These are phyloP conservation scores for Zenarchopterus dispar DNA, from an alignment of 2,797 vertebrate genomes.

Conservation along the genomic window DNA sequence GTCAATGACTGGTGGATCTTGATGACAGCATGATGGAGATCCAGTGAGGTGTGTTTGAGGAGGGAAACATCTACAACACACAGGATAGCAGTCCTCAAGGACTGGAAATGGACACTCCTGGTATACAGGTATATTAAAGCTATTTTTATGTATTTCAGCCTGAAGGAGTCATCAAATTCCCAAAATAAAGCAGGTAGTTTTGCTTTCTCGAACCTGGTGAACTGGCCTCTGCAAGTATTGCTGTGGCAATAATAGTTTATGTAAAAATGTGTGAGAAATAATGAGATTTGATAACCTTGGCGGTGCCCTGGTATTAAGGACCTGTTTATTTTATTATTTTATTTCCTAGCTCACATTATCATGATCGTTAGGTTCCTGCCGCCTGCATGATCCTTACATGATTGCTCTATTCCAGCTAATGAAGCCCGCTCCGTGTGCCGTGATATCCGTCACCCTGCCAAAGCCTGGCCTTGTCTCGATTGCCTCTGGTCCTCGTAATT, in stretches of 20 bases:
- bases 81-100: no score
- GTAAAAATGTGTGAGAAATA: constrained; percentile 24
- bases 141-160: no score
- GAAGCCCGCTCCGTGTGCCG: constrained; percentile 39
- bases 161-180: no score
- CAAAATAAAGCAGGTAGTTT: neutral
- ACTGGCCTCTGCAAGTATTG: neutral
- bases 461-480: constrained; percentile 50
- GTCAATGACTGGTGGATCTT: no score
- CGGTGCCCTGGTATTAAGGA: constrained; percentile 32
- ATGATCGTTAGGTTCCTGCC: constrained; percentile 46
- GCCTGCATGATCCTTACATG: constrained; percentile 58
- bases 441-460: constrained; percentile 60
- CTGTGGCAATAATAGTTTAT: neutral
- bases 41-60: no score
- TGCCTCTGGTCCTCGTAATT: constrained; percentile 64
- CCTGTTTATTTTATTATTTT: constrained; percentile 58
- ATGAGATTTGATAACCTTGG: constrained; percentile 27
- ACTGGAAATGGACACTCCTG: no score
- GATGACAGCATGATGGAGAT: no score
- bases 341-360: constrained; percentile 57
- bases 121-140: no score
- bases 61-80: no score
- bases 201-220: constrained; percentile 16
- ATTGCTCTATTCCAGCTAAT: constrained; percentile 62